Base-by-base conservation (phyloP, 1,140 invertebrate species). In the Riptortus pedestris region DNA sequence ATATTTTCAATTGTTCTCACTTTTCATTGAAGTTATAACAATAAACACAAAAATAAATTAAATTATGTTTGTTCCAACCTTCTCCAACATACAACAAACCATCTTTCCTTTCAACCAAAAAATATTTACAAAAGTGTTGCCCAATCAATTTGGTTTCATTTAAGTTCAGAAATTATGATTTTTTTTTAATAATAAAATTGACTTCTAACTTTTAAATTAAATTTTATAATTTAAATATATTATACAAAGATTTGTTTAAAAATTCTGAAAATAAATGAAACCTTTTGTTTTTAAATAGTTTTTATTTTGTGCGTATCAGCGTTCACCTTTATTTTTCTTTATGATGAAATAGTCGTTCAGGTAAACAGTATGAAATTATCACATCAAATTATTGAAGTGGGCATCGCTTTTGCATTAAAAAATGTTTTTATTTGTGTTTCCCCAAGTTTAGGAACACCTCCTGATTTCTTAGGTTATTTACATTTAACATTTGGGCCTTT, bases 11-110 rank as follows among this genome's bases (percentile, higher is more conserved):
- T 16, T 45, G 28, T 27, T 64, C 31, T 64, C 31, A 28, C 48
- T 55, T 38, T 63, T 31, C 47, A 16, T 62, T 62, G n/a, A 11
- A 63, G 27, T 20, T 63, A 62, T 62, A 64, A 64, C 63, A 64
- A 64, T 16, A 58, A 64, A 64, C 63, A 58, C 22, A 52, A 63
- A 55, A 22, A 27, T 48, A 63, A 38, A 38, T 7, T 38, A 38
- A 38, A 38, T 38, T 7, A 43, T 20, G 16, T 62, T 47, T 33
- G 60, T 38, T 62, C 60, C 60, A 62, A 62, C 60, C 60, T 38
- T 38, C 43, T 38, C 31, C 31, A 38, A 38, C 5, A 7, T 38
- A 38, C n/a, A n/a, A n/a, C n/a, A n/a, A n/a, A n/a, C n/a, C n/a
- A 38, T 38, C 31, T 38, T 38, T 38, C 14, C 31, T 38, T 5